phyloP scores from a whole-genome alignment of 2,888 invertebrate species.

The Leptinotarsa tumamoca region DNA sequence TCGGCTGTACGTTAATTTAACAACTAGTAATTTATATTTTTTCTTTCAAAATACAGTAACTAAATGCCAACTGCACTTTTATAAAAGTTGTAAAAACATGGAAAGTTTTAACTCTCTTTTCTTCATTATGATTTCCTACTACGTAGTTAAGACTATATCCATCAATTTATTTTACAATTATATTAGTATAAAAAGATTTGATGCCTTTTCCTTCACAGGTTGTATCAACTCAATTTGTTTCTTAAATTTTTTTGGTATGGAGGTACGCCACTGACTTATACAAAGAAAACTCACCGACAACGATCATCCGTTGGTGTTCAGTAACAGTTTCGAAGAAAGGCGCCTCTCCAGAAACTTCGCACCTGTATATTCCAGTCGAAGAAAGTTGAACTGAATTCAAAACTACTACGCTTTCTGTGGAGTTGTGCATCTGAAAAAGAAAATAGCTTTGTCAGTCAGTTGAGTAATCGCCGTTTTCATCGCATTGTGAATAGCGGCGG shows the following conservation, averaged over 20 bases:
- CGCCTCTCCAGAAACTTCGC: slow-evolving; percentile 79
- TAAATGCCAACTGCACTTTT: too few relatives aligned
- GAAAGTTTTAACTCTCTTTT: too few relatives aligned
- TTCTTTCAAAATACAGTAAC: too few relatives aligned
- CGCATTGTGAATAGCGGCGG: background rate
- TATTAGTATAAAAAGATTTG: too few relatives aligned
- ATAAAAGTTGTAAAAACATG: too few relatives aligned
- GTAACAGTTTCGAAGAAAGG: slow-evolving; percentile 78
- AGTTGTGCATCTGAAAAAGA: slow-evolving; percentile 73
- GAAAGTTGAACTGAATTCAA: slow-evolving; percentile 75
- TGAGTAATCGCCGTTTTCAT: background rate
- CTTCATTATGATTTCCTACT: too few relatives aligned
- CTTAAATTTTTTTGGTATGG: background rate
- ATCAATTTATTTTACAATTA: too few relatives aligned
- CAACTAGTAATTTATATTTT: too few relatives aligned
- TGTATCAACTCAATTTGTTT: background rate
- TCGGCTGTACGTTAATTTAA: too few relatives aligned
- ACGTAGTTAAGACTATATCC: too few relatives aligned
- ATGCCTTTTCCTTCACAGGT: too few relatives aligned
- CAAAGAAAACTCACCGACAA: slow-evolving; percentile 73
- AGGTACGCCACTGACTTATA: background rate
- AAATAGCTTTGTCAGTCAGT: slow-evolving; percentile 16
- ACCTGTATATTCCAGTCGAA: slow-evolving; percentile 75
- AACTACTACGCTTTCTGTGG: slow-evolving; percentile 75
- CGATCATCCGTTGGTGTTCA: slow-evolving; percentile 75